A percentile compares a stretch with the other conserved stretches of the same genome.
phyloP scores from a whole-genome alignment of 2,797 vertebrate genomes.

The Enoplosus armatus region DNA sequence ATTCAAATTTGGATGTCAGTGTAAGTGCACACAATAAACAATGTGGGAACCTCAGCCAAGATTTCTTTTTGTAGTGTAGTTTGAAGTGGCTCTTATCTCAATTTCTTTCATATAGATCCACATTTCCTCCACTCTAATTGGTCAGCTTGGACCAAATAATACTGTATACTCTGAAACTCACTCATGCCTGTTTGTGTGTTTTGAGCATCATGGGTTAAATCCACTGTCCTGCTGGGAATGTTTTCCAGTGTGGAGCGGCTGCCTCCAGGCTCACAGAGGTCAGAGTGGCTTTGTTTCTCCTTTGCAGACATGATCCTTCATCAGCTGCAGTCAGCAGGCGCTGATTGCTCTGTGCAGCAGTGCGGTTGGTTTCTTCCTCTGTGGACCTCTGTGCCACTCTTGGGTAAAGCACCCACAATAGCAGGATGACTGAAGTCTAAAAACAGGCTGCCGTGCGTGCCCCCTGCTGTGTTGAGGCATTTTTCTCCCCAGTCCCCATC shows the following conservation, averaged over 20 bases:
- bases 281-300: constrained; percentile 36
- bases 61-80: constrained; percentile 39
- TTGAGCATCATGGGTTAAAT: neutral
- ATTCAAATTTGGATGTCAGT: constrained; percentile 38
- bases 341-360: constrained; percentile 43
- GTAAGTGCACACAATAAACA: constrained; percentile 65
- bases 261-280: constrained; percentile 26
- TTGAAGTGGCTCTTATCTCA: constrained; percentile 33
- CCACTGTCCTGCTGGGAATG: neutral
- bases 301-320: constrained; percentile 53
- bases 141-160: neutral
- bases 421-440: constrained; percentile 73
- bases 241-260: constrained; percentile 21
- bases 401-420: constrained; percentile 68
- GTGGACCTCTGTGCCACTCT: constrained; percentile 25
- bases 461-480: constrained; percentile 36
- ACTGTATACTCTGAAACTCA: neutral
- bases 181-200: neutral
- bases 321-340: constrained; percentile 34
- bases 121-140: constrained; percentile 23
- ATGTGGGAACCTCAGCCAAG: constrained; percentile 58
- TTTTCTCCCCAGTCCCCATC: constrained; percentile 41
- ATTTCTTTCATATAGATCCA: neutral
- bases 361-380: constrained; percentile 22
- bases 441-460: constrained; percentile 46